Conservation (phyloP, 2,888 invertebrate genomes). For the Drosophila maculinotata region DNA sequence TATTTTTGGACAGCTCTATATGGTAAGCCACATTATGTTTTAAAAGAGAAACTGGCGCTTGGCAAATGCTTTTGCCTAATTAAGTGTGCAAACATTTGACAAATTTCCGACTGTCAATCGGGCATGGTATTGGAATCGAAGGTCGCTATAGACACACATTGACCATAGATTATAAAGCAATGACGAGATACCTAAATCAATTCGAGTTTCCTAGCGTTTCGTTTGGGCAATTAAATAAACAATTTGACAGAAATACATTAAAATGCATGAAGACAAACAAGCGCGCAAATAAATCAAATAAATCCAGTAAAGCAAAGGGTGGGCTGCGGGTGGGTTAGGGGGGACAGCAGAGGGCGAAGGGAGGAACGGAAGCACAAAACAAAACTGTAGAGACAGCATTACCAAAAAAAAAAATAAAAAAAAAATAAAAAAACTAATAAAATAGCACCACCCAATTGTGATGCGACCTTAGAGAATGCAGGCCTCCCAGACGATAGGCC, state of each 20-base stretch:
- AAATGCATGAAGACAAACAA: constrained; percentile 64
- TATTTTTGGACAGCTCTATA: not conserved
- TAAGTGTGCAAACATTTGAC: constrained; percentile 41
- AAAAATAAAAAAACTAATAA: not conserved
- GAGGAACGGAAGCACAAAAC: constrained; percentile 7
- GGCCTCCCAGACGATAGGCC: constrained; percentile 1
- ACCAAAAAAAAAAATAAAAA: constrained; percentile 19
- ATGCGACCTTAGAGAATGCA: constrained; percentile 37
- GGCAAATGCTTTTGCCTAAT: constrained; percentile 29
- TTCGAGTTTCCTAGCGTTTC: constrained; percentile 18
- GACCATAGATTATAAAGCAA: constrained; percentile 32
- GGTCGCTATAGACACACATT: constrained; percentile 20
- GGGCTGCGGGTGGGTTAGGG: not conserved
- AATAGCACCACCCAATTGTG: constrained; percentile 21
- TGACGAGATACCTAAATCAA: constrained; percentile 2
- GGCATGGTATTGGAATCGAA: constrained; percentile 18
- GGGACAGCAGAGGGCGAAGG: not conserved
- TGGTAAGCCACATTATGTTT: constrained; percentile 1
- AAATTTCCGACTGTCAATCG: constrained; percentile 16
- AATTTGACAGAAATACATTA: constrained; percentile 55
- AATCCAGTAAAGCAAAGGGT: constrained; percentile 39
- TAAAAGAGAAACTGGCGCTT: constrained; percentile 6
- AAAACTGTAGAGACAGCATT: constrained; percentile 3
- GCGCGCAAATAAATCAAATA: constrained; percentile 56
- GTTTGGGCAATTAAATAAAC: constrained; percentile 63